These are phyloP conservation scores for Eristalis pertinax DNA, from an alignment of 2,888 invertebrate genomes.

Conservation along the genomic window DNA sequence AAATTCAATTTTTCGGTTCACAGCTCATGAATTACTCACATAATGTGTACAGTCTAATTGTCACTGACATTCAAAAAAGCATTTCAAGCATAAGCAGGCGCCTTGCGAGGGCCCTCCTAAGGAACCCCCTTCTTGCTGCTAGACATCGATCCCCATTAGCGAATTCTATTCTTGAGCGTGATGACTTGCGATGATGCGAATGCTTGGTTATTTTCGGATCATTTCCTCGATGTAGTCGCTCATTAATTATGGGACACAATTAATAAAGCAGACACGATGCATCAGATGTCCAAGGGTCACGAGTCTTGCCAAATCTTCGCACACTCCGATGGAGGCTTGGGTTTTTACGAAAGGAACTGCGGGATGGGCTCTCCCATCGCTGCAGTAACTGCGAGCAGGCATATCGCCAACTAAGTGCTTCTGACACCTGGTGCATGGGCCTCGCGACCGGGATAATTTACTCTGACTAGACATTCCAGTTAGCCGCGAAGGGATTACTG, in stretches of 20 bases:
- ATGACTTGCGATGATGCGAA: conserved; percentile 58
- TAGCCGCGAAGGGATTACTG: neutral
- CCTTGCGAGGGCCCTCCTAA: neutral
- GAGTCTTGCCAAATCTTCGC: neutral
- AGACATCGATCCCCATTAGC: conserved; percentile 34
- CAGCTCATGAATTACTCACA: neutral
- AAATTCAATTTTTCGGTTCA: neutral
- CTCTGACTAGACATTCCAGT: neutral
- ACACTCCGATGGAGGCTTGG: neutral
- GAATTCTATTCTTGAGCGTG: conserved; percentile 60
- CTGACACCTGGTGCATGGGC: neutral
- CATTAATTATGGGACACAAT: neutral
- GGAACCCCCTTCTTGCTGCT: neutral
- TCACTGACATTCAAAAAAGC: conserved; percentile 29
- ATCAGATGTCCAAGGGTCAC: neutral
- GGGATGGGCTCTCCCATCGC: neutral
- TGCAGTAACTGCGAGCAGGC: neutral
- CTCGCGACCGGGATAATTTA: neutral
- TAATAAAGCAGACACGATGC: neutral
- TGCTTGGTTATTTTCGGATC: conserved; percentile 54
- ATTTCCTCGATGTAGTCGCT: conserved; percentile 52
- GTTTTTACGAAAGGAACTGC: neutral
- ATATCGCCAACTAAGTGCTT: neutral
- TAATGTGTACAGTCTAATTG: conserved; percentile 4
- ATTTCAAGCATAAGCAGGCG: conserved; percentile 24